These are phyloP conservation scores for Synergus gifuensis DNA, from an alignment of 2,888 invertebrate species.

Conservation along the genomic window DNA sequence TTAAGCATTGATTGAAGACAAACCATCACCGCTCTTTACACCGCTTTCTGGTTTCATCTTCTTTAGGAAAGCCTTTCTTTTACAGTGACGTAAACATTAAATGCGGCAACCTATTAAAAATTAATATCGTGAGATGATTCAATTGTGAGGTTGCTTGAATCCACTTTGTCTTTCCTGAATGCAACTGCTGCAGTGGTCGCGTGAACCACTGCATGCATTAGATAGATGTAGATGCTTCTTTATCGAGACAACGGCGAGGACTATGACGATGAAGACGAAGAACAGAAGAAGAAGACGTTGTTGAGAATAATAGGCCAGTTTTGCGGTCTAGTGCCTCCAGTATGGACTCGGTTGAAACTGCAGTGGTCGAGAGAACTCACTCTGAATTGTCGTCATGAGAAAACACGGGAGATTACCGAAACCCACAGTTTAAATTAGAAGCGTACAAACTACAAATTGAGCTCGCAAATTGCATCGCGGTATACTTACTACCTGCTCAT, in stretches of 20 bases:
- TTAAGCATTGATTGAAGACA: too few species aligned
- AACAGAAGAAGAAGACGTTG: conserved; percentile 55
- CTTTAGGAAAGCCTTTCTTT: too few species aligned
- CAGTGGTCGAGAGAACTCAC: conserved; percentile 49
- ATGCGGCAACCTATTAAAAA: not conserved
- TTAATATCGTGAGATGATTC: not conserved
- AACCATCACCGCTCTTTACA: too few species aligned
- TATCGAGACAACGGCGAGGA: not conserved
- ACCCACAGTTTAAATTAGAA: conserved; percentile 74
- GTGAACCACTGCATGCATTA: not conserved
- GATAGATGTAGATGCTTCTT: not conserved
- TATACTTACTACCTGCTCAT: conserved; percentile 56
- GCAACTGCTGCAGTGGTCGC: not conserved
- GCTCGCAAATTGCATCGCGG: conserved; percentile 70
- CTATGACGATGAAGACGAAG: conserved; percentile 14
- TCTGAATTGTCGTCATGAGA: conserved; percentile 71
- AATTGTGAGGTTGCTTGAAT: not conserved
- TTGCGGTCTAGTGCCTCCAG: conserved; percentile 63
- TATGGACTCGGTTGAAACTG: conserved; percentile 54
- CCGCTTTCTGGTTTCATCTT: not conserved
- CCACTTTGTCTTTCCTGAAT: not conserved
- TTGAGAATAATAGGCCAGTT: conserved; percentile 70
- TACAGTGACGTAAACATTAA: not conserved
- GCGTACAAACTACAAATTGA: conserved; percentile 71
- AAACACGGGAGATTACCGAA: conserved; percentile 71